Conservation (phyloP, 2,797 vertebrate genomes). For the Sebastes reedi region DNA sequence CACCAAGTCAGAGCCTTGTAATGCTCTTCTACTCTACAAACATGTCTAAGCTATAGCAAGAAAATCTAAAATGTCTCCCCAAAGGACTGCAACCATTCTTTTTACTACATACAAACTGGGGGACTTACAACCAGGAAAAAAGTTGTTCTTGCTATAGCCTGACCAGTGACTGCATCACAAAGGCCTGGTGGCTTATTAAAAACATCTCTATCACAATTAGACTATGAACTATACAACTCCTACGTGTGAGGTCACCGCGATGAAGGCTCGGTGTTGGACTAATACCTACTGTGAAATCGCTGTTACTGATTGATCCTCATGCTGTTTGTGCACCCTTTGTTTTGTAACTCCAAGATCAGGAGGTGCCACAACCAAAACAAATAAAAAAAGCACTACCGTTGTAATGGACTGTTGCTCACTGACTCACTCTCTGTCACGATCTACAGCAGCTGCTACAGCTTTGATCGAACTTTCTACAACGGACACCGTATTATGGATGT, state of each 20-base stretch:
- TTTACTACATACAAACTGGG: background rate
- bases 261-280: background rate
- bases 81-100: background rate
- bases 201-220: background rate
- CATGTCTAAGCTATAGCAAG: too few species aligned
- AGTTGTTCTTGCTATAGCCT: background rate
- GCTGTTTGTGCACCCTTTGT: background rate
- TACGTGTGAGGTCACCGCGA: background rate
- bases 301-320: background rate
- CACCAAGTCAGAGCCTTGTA: background rate
- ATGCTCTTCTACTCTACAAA: background rate
- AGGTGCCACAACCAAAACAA: constrained; percentile 38
- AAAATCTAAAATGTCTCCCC: too few species aligned
- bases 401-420: constrained; percentile 2
- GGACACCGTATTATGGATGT: background rate
- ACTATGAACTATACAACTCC: background rate
- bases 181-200: background rate
- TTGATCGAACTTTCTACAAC: background rate
- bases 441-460: background rate
- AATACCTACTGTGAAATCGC: background rate
- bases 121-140: background rate
- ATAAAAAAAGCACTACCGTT: constrained; percentile 1
- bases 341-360: constrained; percentile 25
- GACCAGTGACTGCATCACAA: background rate
- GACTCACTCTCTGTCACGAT: background rate